Percentiles rank a stretch among this genome's conserved stretches.
Evolutionary conservation across 1,140 invertebrate genomes (phyloP).

Genomic region (Semibalanus balanoides): DNA sequence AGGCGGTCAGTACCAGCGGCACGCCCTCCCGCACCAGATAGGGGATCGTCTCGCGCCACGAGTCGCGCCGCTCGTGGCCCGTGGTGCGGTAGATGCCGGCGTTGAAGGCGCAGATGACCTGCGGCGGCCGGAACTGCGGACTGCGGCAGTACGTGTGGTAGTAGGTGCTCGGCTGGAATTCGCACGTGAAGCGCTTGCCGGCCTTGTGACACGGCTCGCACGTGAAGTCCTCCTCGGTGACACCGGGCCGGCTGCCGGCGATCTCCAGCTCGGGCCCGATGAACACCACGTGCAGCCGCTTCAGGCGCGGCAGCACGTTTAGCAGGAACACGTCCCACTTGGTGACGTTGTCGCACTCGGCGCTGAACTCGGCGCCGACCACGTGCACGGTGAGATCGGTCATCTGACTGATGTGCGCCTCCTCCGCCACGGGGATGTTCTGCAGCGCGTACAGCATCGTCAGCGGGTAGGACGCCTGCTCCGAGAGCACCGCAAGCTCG

Average conservation of each 20-base stretch:
- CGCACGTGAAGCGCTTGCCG: constrained; percentile 25
- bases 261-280: constrained; percentile 43
- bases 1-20: neutral
- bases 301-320: constrained; percentile 42
- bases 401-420: neutral
- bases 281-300: constrained; percentile 36
- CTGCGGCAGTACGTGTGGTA: constrained; percentile 42
- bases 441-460: constrained; percentile 44
- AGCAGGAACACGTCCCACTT: constrained; percentile 56
- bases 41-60: neutral
- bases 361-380: constrained; percentile 51
- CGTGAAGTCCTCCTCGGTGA: constrained; percentile 24
- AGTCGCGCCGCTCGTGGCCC: neutral
- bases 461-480: constrained; percentile 45
- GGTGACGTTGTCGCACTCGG: constrained; percentile 46
- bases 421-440: constrained; percentile 8
- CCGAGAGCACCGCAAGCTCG: constrained; percentile 27
- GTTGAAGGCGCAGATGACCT: constrained; percentile 50
- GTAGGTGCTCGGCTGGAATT: constrained; percentile 37
- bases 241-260: constrained; percentile 10
- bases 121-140: constrained; percentile 26
- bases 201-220: neutral
- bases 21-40: neutral
- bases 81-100: neutral
- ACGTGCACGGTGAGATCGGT: constrained; percentile 36